Percentiles rank a stretch among this genome's conserved stretches.
phyloP scores from a whole-genome alignment of 2,113 vertebrate genomes.

The Enhydra lutris region DNA sequence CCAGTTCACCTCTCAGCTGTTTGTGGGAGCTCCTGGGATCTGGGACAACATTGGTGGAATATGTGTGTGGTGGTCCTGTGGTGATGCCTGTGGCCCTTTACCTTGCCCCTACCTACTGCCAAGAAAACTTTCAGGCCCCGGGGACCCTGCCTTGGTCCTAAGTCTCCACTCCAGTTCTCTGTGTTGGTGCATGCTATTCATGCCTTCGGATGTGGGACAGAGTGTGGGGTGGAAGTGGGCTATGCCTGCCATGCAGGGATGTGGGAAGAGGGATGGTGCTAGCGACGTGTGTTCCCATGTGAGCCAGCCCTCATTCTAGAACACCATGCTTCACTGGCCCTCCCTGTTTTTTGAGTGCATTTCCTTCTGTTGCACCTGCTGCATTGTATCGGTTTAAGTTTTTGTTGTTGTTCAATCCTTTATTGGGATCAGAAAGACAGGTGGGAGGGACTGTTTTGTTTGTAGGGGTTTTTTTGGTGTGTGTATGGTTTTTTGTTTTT shows the following conservation, averaged over 20 bases:
- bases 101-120: background rate
- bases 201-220: background rate
- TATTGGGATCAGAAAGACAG: background rate
- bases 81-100: background rate
- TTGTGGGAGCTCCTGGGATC: background rate
- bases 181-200: background rate
- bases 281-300: accelerated
- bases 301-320: background rate
- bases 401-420: background rate
- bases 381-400: background rate
- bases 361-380: background rate
- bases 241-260: background rate
- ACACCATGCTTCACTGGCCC: background rate
- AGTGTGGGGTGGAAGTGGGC: background rate
- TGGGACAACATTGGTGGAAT: no score
- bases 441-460: background rate
- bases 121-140: background rate
- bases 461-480: background rate
- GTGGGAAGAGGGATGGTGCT: background rate
- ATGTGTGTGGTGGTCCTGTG: accelerated
- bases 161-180: background rate
- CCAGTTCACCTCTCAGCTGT: background rate
- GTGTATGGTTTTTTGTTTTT: background rate
- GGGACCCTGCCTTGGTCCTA: background rate
- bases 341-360: background rate